phyloP scores from a whole-genome alignment of 1,140 invertebrate species.

The Drosophila bocki region DNA sequence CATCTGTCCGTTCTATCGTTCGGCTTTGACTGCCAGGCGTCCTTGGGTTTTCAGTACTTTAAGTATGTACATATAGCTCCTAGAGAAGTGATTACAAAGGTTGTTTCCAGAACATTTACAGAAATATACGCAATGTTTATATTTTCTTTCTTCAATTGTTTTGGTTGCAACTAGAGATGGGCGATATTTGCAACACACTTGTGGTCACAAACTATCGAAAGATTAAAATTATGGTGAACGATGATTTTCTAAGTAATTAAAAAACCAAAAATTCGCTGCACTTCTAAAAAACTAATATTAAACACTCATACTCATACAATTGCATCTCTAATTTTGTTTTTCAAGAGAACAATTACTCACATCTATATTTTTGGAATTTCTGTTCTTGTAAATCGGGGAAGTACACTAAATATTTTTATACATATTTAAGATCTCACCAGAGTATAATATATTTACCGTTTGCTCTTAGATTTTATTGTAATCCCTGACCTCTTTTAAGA shows the following conservation, averaged over 20 bases:
- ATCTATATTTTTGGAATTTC: neutral
- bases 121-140: neutral
- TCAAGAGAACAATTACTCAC: neutral
- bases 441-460: too few relatives aligned
- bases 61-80: neutral
- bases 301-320: neutral
- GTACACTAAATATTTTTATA: neutral
- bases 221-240: too few relatives aligned
- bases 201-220: neutral
- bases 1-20: slow-evolving; percentile 19
- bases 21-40: neutral
- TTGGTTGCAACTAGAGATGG: slow-evolving; percentile 1
- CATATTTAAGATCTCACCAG: neutral
- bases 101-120: slow-evolving; percentile 2
- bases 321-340: neutral
- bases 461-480: neutral
- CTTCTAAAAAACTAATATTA: too few relatives aligned
- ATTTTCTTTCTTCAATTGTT: neutral
- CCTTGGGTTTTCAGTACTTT: neutral
- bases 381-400: neutral
- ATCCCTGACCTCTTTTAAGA: neutral
- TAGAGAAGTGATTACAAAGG: neutral
- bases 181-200: neutral
- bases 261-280: too few relatives aligned
- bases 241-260: neutral